phyloP scores from a whole-genome alignment of 2,888 invertebrate species.

The Ormyrus thymus region DNA sequence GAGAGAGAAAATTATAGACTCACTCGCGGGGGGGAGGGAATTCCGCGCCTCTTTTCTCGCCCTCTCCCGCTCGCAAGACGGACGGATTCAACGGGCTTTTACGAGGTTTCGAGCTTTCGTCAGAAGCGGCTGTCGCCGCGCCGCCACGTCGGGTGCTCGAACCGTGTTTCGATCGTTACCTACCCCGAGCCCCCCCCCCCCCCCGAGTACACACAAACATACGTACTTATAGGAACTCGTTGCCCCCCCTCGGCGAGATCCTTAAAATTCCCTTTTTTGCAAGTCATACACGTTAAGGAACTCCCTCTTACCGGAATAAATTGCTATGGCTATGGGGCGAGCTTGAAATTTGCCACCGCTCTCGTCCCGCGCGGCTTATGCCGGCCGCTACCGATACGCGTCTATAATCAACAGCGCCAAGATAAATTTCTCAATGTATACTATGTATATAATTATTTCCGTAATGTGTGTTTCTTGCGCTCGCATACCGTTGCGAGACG shows the following conservation, averaged over 20 bases:
- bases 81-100: slow-evolving; percentile 26
- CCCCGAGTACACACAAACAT: no score
- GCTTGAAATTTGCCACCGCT: slow-evolving; percentile 14
- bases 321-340: slow-evolving; percentile 12
- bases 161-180: slow-evolving; percentile 48
- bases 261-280: slow-evolving; percentile 47
- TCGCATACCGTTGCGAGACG: background rate
- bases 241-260: background rate
- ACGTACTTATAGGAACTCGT: no score
- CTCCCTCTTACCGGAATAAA: slow-evolving; percentile 33
- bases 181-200: no score
- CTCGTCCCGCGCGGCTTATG: no score
- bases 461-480: slow-evolving; percentile 14
- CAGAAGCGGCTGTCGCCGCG: slow-evolving; percentile 36
- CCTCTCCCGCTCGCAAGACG: no score
- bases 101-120: slow-evolving; percentile 12
- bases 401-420: slow-evolving; percentile 29
- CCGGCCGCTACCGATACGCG: background rate
- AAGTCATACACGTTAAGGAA: slow-evolving; percentile 41
- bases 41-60: slow-evolving; percentile 1
- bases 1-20: slow-evolving; percentile 46
- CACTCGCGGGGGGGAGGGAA: background rate
- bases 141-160: slow-evolving; percentile 31
- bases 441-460: background rate
- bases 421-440: slow-evolving; percentile 21